Percentiles rank a stretch among this genome's conserved stretches.
Conservation (phyloP, 2,113 vertebrate genomes). For the Corythoichthys haematopterus region DNA sequence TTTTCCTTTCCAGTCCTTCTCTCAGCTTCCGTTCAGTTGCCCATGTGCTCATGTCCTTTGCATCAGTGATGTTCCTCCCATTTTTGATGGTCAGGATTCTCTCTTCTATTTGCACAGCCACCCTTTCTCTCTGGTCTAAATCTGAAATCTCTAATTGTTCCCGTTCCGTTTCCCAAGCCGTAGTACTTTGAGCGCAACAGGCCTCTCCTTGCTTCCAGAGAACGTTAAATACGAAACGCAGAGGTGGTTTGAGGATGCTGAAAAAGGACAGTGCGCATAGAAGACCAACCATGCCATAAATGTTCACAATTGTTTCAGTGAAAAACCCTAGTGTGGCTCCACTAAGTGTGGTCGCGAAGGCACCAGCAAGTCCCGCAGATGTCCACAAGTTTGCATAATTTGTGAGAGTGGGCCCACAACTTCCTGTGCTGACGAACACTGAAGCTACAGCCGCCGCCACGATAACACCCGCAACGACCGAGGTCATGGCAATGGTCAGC, state of each 20-base stretch:
- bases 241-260: constrained; percentile 44
- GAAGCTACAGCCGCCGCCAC: constrained; percentile 47
- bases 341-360: constrained; percentile 44
- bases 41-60: constrained; percentile 15
- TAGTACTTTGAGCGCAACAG: constrained; percentile 16
- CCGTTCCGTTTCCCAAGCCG: constrained; percentile 7
- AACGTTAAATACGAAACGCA: constrained; percentile 38
- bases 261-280: constrained; percentile 55
- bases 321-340: constrained; percentile 50
- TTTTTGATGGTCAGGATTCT: constrained; percentile 47
- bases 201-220: constrained; percentile 32
- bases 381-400: constrained; percentile 39
- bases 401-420: not conserved
- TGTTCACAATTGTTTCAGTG: constrained; percentile 50
- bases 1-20: constrained; percentile 38
- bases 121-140: constrained; percentile 36
- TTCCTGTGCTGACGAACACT: constrained; percentile 27
- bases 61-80: not conserved
- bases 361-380: constrained; percentile 42
- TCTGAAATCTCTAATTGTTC: constrained; percentile 28
- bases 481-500: constrained; percentile 54
- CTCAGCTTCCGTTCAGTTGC: constrained; percentile 32
- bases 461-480: constrained; percentile 57
- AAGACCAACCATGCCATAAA: constrained; percentile 50
- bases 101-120: constrained; percentile 54